Conservation (phyloP, 1,140 invertebrate species). For the Calosoma granatense region DNA sequence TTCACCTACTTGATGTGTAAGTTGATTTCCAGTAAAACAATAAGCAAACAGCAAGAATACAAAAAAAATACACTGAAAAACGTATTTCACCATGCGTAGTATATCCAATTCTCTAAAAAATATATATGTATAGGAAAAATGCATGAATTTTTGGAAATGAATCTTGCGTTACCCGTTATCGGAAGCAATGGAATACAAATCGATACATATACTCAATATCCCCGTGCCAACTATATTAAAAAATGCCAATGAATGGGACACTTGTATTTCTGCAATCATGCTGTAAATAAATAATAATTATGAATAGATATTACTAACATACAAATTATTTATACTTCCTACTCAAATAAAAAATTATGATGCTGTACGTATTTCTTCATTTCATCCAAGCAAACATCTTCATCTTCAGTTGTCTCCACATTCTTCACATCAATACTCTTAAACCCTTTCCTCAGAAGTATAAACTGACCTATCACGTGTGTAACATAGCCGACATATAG, state of each 20-base stretch:
- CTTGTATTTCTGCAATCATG: not conserved
- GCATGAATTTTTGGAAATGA: not conserved
- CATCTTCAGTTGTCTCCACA: not conserved
- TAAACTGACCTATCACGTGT: not conserved
- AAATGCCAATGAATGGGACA: not conserved
- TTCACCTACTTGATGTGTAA: not conserved
- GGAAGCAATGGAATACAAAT: not conserved
- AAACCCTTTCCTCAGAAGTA: not conserved
- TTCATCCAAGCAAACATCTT: not conserved
- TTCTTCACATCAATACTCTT: not conserved
- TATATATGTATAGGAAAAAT: not conserved
- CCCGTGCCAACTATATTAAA: not conserved
- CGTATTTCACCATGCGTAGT: not conserved
- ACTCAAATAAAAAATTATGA: not conserved
- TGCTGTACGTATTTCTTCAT: not conserved
- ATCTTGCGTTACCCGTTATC: not conserved
- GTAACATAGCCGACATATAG: not conserved
- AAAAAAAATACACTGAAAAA: not conserved
- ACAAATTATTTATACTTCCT: not conserved
- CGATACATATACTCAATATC: not conserved
- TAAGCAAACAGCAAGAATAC: not conserved
- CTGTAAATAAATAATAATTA: not conserved
- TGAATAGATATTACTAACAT: not conserved
- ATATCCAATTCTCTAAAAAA: not conserved
- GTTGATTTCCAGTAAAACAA: constrained; percentile 4